Percentiles rank a stretch among this genome's conserved stretches.
Conservation (phyloP, 2,797 vertebrate genomes). For the Falco peregrinus region DNA sequence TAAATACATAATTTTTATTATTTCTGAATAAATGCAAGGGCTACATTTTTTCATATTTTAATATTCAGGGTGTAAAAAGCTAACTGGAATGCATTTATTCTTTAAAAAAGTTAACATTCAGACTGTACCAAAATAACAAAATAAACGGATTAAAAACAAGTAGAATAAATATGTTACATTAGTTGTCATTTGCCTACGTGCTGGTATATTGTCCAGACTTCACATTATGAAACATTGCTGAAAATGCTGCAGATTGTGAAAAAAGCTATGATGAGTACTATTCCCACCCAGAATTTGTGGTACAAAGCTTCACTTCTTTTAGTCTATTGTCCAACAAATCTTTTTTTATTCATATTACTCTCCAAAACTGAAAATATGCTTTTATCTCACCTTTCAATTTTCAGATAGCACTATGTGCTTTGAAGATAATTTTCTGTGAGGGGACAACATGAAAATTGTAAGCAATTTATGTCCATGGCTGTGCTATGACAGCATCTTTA, state of each 20-base stretch:
- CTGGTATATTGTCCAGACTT: background rate
- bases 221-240: background rate
- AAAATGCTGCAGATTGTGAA: background rate
- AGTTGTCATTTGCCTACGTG: background rate
- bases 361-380: background rate
- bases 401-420: background rate
- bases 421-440: slow-evolving; percentile 8
- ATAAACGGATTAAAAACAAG: background rate
- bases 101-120: background rate
- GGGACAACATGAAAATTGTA: background rate
- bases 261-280: background rate
- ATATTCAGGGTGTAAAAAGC: background rate
- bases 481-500: slow-evolving; percentile 5
- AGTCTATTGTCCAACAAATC: background rate
- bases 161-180: background rate
- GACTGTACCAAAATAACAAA: background rate
- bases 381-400: slow-evolving; percentile 18
- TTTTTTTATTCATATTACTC: slow-evolving; percentile 12
- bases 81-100: background rate
- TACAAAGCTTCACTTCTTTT: slow-evolving; percentile 23
- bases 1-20: background rate
- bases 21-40: background rate
- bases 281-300: background rate
- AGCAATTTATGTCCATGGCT: slow-evolving; percentile 21
- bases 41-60: background rate